Evolutionary conservation across 2,113 vertebrate species (phyloP), one percentile per base, ranked within the genome.

Genomic region (Chroicocephalus ridibundus): DNA sequence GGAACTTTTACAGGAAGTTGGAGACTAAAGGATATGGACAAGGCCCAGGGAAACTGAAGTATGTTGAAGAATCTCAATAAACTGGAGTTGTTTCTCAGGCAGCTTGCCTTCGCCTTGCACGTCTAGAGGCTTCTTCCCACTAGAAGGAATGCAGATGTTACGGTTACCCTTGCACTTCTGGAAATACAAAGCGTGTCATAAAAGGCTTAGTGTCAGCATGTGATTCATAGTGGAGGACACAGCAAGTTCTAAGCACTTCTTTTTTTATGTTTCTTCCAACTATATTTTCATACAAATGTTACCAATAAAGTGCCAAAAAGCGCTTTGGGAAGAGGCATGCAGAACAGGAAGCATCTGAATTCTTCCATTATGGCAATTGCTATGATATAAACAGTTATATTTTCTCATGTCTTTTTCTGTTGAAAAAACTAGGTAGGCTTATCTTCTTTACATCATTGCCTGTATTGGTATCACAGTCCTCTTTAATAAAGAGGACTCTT

Each of bases 1-100:
- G 99, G 96, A 99, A 99, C 97, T 99, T 99, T 94, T 99, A 99
- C 97, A 98, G 99, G 97, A 99, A 99, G 96, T 94, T 99, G 97
- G 99, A 99, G 97, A 99, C 99, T 21, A 99, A 99, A 97, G 99
- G 99, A 97, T 99, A 99, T 29, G 99, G 99, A 79, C 99, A 99
- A 98, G 99, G 99, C 82, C 99, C 99, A 13, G 99, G 99, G 77
- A 99, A 99, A 97, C 98, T 99, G 97, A 99, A 99, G 99, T 99
- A 98, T 34, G 97, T 98, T 71, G 55, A 86, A 86, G 38, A 75
- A 57, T 83, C 58, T 85, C 42, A 32, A 83, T 65, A 89, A 88
- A 76, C 15, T 65, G 57, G 44, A 22, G 88, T 91, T 95, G 36
- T 94, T 83, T 90, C 49, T 69, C 72, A 79, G 80, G 64, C 80